These are phyloP conservation scores for Halyomorpha halys DNA, from an alignment of 1,140 invertebrate genomes.

Conservation along the genomic window DNA sequence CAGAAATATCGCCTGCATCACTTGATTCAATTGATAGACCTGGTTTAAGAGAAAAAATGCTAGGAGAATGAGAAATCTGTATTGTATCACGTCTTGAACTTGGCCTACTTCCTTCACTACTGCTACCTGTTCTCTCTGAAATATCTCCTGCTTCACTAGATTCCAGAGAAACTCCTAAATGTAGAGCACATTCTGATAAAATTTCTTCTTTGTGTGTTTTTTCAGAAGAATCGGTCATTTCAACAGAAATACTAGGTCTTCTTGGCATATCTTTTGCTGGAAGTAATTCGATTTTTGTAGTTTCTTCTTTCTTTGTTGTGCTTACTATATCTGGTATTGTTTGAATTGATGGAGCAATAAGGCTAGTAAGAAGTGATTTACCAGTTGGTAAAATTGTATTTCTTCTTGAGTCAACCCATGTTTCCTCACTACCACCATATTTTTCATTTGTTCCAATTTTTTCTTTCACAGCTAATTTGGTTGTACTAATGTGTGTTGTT, in stretches of 20 bases:
- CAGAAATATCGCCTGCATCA: constrained; percentile 27
- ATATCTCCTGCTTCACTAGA: constrained; percentile 47
- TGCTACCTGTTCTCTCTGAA: constrained; percentile 41
- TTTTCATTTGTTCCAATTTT: constrained; percentile 1
- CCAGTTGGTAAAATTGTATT: constrained; percentile 30
- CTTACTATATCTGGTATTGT: neutral
- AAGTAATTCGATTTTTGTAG: constrained; percentile 29
- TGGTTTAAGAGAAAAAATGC: constrained; percentile 30
- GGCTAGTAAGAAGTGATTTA: constrained; percentile 7
- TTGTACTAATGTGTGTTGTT: neutral
- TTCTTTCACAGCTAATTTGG: neutral
- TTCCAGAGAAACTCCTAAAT: constrained; percentile 46
- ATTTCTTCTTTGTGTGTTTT: constrained; percentile 13
- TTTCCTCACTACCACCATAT: constrained; percentile 26
- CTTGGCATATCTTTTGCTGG: constrained; percentile 29
- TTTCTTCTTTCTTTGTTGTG: constrained; percentile 20
- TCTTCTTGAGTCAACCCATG: constrained; percentile 31
- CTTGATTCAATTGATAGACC: constrained; percentile 30
- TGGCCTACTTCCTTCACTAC: constrained; percentile 31
- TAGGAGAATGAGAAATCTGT: constrained; percentile 30
- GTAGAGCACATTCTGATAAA: constrained; percentile 14
- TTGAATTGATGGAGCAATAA: neutral
- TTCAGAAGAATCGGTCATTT: constrained; percentile 30
- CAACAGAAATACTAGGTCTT: constrained; percentile 33
- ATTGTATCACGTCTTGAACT: constrained; percentile 31